These are phyloP conservation scores for Apodemus agrarius DNA, from an alignment of 2,797 vertebrate genomes.

Conservation along the genomic window DNA sequence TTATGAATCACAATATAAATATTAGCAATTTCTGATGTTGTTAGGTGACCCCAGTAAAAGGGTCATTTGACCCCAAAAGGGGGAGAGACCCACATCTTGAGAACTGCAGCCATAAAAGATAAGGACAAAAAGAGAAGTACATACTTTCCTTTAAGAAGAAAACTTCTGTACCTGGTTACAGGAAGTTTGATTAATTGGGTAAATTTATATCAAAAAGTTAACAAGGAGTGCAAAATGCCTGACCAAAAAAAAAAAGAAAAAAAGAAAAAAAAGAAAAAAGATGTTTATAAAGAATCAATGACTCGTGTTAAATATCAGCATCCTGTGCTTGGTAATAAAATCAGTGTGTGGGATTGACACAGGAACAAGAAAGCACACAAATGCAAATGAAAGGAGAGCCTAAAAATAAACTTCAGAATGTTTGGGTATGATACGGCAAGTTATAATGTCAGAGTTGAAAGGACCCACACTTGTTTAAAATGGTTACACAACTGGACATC, in stretches of 20 bases:
- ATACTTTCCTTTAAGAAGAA: neutral
- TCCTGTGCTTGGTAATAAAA: neutral
- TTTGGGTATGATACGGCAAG: neutral
- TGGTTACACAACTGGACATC: neutral
- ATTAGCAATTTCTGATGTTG: no score
- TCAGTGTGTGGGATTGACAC: neutral
- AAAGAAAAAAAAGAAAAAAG: constrained; percentile 2
- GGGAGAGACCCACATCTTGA: neutral
- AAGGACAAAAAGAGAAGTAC: neutral
- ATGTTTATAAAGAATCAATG: neutral
- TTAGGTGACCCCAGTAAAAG: neutral
- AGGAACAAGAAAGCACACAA: neutral
- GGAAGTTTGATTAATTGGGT: neutral
- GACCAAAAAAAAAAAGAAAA: neutral
- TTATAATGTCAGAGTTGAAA: constrained; percentile 22
- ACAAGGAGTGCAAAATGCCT: neutral
- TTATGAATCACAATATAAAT: neutral
- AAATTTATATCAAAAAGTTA: constrained; percentile 7
- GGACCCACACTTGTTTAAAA: neutral
- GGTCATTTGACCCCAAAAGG: no score
- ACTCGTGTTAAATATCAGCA: neutral
- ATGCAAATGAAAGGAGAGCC: neutral
- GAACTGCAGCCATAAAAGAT: neutral
- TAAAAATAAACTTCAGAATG: constrained; percentile 2
- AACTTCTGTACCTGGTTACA: neutral